Base-by-base conservation (phyloP, 2,888 invertebrate species). In the Sesamia inferens region DNA sequence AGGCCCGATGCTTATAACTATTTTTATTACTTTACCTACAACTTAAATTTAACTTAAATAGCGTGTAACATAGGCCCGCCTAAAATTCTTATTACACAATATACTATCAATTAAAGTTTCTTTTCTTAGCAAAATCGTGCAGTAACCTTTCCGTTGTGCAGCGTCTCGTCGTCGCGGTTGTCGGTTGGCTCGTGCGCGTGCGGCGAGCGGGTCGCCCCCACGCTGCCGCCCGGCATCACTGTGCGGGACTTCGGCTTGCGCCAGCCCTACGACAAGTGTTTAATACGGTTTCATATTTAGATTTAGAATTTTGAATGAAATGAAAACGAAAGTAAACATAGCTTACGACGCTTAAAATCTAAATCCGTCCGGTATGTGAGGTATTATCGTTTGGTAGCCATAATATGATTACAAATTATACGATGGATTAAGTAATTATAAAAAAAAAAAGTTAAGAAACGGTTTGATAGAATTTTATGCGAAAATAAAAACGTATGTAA, bases 321-420 rank as follows among this genome's bases (percentile, higher is more conserved):
- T 19, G 10, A 39, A 72, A 54, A 71, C 61, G 51, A 66, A 65
- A 47, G 19, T 10, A n/a, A 24, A 54, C 42, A 22, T 54, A 24
- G 14, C n/a, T 31, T 14, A 48, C 14, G 24, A 48, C 14, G 24
- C 8, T 31, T 48, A 24, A 48, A 54, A 64, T 14, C 8, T 48
- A 31, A 5, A 2, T 24, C 19, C 24, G 13, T 24, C 47, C 19
- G 8, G 13, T 48, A 2, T 4, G 83, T 93, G 93, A 80, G 97
- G 97, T 97, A 97, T 97, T 95, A 97, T 97, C 91, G 97, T 97
- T 92, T 97, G 97, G 97, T 97, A 97, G 88, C 97, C 97, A 97
- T 97, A 96, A 97, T 97, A 96, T 22, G 59, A 67, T 62, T 3
- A 22, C 68, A 71, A 62, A 68, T 62, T 57, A 48, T 64, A 57